Conservation (phyloP, 2,888 invertebrate genomes). For the Sphinx pinastri region DNA sequence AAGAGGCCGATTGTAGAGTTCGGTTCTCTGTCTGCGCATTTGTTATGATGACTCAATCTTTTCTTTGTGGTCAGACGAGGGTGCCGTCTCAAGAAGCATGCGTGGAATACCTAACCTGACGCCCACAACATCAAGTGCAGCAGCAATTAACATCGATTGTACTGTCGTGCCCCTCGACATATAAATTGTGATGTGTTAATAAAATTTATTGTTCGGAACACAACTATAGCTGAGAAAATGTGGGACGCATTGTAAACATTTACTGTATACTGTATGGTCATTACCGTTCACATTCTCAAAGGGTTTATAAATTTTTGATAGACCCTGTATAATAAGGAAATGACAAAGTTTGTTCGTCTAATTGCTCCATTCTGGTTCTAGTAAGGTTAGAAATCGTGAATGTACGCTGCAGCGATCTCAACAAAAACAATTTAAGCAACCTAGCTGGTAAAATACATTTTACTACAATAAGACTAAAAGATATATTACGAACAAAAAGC, state of each 20-base stretch:
- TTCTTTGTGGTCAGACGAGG: conserved; percentile 70
- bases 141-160: conserved; percentile 80
- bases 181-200: conserved; percentile 79
- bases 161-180: conserved; percentile 58
- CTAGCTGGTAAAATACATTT: conserved; percentile 42
- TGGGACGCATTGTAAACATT: conserved; percentile 65
- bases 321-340: conserved; percentile 57
- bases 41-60: conserved; percentile 83
- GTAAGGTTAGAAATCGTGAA: conserved; percentile 12
- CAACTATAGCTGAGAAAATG: conserved; percentile 71
- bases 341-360: conserved; percentile 51
- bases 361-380: conserved; percentile 34
- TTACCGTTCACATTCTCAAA: conserved; percentile 55
- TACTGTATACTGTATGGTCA: conserved; percentile 58
- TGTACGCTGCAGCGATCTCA: background rate
- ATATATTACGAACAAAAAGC: conserved; percentile 70
- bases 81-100: conserved; percentile 55
- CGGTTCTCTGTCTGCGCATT: conserved; percentile 74
- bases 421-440: conserved; percentile 29
- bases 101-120: conserved; percentile 57
- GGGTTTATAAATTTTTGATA: conserved; percentile 57
- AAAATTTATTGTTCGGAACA: conserved; percentile 73
- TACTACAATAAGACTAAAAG: conserved; percentile 60
- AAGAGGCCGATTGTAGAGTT: conserved; percentile 68
- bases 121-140: conserved; percentile 71